These are phyloP conservation scores for Euwallacea similis DNA, from an alignment of 1,140 invertebrate species.

Conservation along the genomic window DNA sequence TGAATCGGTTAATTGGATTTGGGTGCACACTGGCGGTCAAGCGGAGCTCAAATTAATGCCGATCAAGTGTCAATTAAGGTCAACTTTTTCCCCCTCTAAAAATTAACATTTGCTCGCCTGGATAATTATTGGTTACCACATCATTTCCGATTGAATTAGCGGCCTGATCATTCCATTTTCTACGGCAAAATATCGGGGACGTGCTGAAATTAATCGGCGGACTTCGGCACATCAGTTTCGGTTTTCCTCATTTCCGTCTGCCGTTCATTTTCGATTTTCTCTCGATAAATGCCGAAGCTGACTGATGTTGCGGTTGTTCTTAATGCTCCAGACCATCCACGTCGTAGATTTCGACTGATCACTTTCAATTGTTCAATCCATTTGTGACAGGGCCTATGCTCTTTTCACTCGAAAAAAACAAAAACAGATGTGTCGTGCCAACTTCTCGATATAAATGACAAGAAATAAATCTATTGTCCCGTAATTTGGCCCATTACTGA, in stretches of 20 bases:
- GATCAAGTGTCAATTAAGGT: background rate
- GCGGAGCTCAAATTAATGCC: background rate
- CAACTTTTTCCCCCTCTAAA: constrained; percentile 5
- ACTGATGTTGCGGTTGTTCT: constrained; percentile 18
- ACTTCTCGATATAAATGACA: no score
- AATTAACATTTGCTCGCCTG: constrained; percentile 1
- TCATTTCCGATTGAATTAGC: constrained; percentile 27
- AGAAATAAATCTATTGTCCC: no score
- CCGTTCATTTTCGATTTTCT: constrained; percentile 26
- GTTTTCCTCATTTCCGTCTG: constrained; percentile 27
- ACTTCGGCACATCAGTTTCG: constrained; percentile 22
- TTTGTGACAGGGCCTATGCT: constrained; percentile 5
- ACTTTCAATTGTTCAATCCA: constrained; percentile 3
- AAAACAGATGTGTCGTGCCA: no score
- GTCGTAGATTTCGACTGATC: constrained; percentile 5
- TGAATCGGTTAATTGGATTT: background rate
- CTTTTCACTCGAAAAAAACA: background rate
- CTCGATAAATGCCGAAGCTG: constrained; percentile 20
- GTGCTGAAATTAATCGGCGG: constrained; percentile 19
- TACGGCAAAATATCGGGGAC: constrained; percentile 20
- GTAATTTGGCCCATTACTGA: no score
- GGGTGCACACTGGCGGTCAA: no score
- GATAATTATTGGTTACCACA: constrained; percentile 16
- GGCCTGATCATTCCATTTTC: constrained; percentile 23
- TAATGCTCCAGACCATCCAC: constrained; percentile 9